Percentiles rank a stretch among this genome's conserved stretches.
Evolutionary conservation across 2,888 invertebrate species (phyloP).

Genomic region (Drosophila meridionalis): DNA sequence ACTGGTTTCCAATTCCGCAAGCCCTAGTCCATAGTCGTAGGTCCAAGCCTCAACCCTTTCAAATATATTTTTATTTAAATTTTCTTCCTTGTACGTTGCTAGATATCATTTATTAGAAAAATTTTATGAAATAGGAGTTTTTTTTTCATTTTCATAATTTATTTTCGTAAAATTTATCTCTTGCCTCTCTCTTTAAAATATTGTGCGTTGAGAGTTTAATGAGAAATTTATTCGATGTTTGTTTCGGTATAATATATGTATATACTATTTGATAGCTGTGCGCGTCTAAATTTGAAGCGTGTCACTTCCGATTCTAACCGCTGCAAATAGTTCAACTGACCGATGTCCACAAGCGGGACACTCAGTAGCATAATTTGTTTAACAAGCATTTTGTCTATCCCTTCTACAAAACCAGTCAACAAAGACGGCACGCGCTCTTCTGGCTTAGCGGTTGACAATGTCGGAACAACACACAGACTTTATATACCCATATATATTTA

Average conservation of each 20-base stretch:
- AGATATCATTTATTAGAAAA: slow-evolving; percentile 47
- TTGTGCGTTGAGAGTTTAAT: slow-evolving; percentile 39
- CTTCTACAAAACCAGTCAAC: slow-evolving; percentile 22
- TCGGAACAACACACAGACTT: slow-evolving; percentile 2
- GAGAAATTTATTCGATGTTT: slow-evolving; percentile 30
- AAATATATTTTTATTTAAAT: slow-evolving; percentile 58
- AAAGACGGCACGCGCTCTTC: slow-evolving; percentile 14
- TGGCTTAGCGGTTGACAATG: slow-evolving; percentile 15
- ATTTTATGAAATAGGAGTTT: slow-evolving; percentile 27
- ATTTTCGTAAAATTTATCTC: slow-evolving; percentile 45
- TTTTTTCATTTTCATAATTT: slow-evolving; percentile 25
- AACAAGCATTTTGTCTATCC: not conserved
- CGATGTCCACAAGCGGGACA: not conserved
- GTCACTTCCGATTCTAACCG: slow-evolving; percentile 27
- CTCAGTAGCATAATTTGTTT: not conserved
- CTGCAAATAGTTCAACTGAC: slow-evolving; percentile 18
- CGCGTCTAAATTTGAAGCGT: not conserved
- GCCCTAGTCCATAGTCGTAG: slow-evolving; percentile 26
- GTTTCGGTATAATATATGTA: slow-evolving; percentile 9
- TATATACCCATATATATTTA: slow-evolving; percentile 15
- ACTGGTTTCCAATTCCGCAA: slow-evolving; percentile 62
- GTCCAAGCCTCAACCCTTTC: slow-evolving; percentile 51
- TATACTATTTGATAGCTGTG: not conserved
- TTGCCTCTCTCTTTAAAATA: slow-evolving; percentile 30
- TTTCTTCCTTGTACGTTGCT: slow-evolving; percentile 38